phyloP scores from a whole-genome alignment of 2,797 vertebrate species.

The Esox masquinongy region DNA sequence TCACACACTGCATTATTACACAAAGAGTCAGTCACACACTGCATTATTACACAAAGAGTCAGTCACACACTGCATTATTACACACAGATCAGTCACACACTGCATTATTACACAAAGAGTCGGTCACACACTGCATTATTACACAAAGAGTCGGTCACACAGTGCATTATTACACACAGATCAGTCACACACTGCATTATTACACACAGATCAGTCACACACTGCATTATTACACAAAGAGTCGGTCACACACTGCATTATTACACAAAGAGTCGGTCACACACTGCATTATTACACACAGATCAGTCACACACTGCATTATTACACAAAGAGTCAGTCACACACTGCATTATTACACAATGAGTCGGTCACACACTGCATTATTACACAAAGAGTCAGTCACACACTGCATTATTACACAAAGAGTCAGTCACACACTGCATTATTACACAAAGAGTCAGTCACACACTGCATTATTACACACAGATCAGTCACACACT shows the following conservation, averaged over 20 bases:
- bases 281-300: conserved; percentile 14
- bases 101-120: too few species aligned
- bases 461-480: too few species aligned
- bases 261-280: neutral
- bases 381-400: neutral
- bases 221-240: neutral
- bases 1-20: conserved; percentile 5
- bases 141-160: too few species aligned
- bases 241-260: conserved; percentile 3
- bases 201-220: conserved; percentile 17
- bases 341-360: neutral
- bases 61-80: too few species aligned
- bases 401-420: too few species aligned
- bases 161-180: too few species aligned
- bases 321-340: conserved; percentile 7
- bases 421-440: too few species aligned
- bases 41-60: neutral
- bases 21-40: neutral
- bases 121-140: too few species aligned
- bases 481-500: too few species aligned
- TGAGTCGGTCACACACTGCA: neutral
- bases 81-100: too few species aligned
- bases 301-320: conserved; percentile 14
- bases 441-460: too few species aligned
- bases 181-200: neutral